Evolutionary conservation across 2,113 vertebrate genomes (phyloP).

Genomic region (Brienomyrus brachyistius): DNA sequence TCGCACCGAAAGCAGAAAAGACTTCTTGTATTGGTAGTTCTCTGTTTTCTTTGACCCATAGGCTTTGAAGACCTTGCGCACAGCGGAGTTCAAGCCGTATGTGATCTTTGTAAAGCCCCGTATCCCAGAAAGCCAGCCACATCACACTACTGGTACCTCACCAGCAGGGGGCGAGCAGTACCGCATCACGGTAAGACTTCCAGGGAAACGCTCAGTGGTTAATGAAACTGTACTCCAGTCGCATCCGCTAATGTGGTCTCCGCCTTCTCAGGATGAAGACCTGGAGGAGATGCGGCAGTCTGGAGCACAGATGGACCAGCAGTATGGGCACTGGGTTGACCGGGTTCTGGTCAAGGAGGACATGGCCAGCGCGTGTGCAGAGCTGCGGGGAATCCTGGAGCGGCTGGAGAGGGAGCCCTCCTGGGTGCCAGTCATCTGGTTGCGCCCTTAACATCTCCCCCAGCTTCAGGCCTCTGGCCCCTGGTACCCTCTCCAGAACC

Average conservation of each 20-base stretch:
- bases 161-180: constrained; percentile 70
- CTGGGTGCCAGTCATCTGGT: constrained; percentile 85
- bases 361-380: constrained; percentile 69
- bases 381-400: constrained; percentile 73
- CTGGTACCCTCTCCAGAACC: neutral
- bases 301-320: constrained; percentile 79
- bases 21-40: neutral
- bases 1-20: neutral
- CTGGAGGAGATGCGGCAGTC: constrained; percentile 83
- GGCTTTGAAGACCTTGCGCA: constrained; percentile 82
- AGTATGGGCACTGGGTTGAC: constrained; percentile 84
- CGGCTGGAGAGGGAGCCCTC: constrained; percentile 74
- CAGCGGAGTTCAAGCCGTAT: constrained; percentile 86
- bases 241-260: neutral
- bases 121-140: constrained; percentile 68
- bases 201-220: neutral
- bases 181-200: constrained; percentile 53
- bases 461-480: neutral
- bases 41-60: constrained; percentile 35
- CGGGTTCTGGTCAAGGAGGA: constrained; percentile 80
- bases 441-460: constrained; percentile 60
- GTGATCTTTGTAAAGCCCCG: constrained; percentile 85
- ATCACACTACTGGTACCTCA: constrained; percentile 59
- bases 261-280: constrained; percentile 70
- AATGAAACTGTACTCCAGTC: neutral